Evolutionary conservation across 1,140 invertebrate genomes (phyloP).

Genomic region (Daktulosphaira vitifoliae): DNA sequence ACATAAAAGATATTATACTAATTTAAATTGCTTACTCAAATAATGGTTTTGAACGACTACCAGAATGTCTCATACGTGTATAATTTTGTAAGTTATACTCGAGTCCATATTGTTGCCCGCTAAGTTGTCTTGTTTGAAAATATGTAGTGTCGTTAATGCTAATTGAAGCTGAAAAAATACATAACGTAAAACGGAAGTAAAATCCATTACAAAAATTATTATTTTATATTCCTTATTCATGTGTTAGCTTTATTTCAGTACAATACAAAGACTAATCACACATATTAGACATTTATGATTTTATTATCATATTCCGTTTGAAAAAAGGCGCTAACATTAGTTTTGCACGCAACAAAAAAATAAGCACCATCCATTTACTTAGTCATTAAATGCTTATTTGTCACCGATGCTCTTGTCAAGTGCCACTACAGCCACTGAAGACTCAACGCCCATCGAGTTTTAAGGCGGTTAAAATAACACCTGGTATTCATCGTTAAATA

Average conservation of each 20-base stretch:
- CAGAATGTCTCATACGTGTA: neutral
- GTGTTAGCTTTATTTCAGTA: conserved; percentile 6
- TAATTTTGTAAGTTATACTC: conserved; percentile 15
- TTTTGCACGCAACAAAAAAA: conserved; percentile 5
- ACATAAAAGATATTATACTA: too few relatives aligned
- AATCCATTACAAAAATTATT: conserved; percentile 3
- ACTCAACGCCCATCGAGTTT: conserved; percentile 17
- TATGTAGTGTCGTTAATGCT: conserved; percentile 17
- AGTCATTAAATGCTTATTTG: conserved; percentile 8
- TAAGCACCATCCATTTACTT: too few relatives aligned
- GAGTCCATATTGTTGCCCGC: conserved; percentile 14
- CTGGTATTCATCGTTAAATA: neutral
- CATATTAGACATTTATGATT: conserved; percentile 1
- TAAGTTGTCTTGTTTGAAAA: conserved; percentile 12
- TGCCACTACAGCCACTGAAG: neutral
- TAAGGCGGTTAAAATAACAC: conserved; percentile 19
- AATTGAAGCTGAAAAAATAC: neutral
- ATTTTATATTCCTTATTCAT: neutral
- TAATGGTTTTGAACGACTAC: neutral
- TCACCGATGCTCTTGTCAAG: conserved; percentile 20
- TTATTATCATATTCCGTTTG: conserved; percentile 10
- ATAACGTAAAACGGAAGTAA: neutral
- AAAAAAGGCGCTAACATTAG: conserved; percentile 5
- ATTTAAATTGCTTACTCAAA: conserved; percentile 25
- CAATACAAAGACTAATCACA: conserved; percentile 17